Percentiles rank a stretch among this genome's conserved stretches.
These are phyloP conservation scores for Zaprionus bogoriensis DNA, from an alignment of 2,888 invertebrate genomes.

Conservation along the genomic window DNA sequence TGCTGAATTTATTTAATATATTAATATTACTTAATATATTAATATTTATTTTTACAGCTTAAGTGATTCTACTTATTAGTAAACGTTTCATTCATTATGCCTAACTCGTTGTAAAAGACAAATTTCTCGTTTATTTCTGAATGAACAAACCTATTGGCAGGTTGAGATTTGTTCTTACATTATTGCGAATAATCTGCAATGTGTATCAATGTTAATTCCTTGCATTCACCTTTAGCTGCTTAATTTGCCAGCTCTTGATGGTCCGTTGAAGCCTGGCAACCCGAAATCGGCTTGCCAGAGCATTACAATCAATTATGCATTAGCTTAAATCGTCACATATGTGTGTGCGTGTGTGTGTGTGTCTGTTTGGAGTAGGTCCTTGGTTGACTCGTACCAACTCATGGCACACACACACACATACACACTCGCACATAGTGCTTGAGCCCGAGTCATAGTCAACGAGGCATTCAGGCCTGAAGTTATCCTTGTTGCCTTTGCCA, in stretches of 20 bases:
- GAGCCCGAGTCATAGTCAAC: slow-evolving; percentile 7
- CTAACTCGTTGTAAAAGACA: not conserved
- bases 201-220: slow-evolving; percentile 34
- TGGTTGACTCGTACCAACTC: slow-evolving; percentile 41
- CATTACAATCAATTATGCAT: slow-evolving; percentile 69
- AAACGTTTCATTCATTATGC: not conserved
- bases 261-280: slow-evolving; percentile 41
- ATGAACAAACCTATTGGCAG: not conserved
- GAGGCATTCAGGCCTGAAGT: slow-evolving; percentile 49
- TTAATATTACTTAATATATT: no score
- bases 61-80: not conserved
- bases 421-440: slow-evolving; percentile 6
- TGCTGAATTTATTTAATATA: no score
- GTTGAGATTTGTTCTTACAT: slow-evolving; percentile 13
- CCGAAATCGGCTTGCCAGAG: slow-evolving; percentile 53
- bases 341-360: slow-evolving; percentile 13
- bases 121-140: not conserved
- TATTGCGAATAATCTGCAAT: slow-evolving; percentile 21
- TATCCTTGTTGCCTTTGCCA: slow-evolving; percentile 28
- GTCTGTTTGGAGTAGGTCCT: slow-evolving; percentile 10
- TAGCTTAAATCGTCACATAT: slow-evolving; percentile 68
- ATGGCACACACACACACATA: slow-evolving; percentile 16
- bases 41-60: no score
- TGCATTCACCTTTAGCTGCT: slow-evolving; percentile 40
- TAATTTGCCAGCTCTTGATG: slow-evolving; percentile 48